Conservation (phyloP, 1,140 invertebrate species). For the Phortica variegata region DNA sequence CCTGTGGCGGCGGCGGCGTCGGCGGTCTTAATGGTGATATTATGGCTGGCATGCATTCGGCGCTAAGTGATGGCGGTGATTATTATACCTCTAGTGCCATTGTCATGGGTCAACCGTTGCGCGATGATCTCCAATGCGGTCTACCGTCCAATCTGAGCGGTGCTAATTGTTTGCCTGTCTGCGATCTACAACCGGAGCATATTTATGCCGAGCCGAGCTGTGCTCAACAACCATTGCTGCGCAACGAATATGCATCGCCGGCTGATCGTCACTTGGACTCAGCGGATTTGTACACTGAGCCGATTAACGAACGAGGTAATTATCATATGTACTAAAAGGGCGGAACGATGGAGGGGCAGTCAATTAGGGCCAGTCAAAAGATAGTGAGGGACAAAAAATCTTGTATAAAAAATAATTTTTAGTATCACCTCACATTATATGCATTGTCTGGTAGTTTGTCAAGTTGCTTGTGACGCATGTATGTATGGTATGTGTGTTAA, state of each 20-base stretch:
- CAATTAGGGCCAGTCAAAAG: too few relatives aligned
- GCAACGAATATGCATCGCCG: constrained; percentile 34
- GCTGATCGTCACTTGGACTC: constrained; percentile 15
- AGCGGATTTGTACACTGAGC: constrained; percentile 35
- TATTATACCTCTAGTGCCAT: constrained; percentile 9
- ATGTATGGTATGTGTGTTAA: too few relatives aligned
- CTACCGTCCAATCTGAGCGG: too few relatives aligned
- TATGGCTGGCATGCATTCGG: background rate
- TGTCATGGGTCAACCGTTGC: too few relatives aligned
- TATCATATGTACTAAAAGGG: background rate
- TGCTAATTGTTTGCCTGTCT: constrained; percentile 12
- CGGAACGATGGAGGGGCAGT: too few relatives aligned
- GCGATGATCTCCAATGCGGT: too few relatives aligned
- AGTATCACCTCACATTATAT: too few relatives aligned
- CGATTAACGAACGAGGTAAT: constrained; percentile 30
- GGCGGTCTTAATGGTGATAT: background rate
- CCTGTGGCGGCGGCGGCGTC: background rate
- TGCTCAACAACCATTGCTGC: constrained; percentile 29
- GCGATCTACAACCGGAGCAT: constrained; percentile 14
- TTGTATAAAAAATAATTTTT: too few relatives aligned
- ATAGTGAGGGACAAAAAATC: too few relatives aligned
- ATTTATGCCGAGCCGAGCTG: constrained; percentile 34
- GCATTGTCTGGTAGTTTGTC: too few relatives aligned
- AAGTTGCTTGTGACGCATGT: too few relatives aligned
- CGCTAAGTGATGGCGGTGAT: background rate